Evolutionary conservation across 2,113 vertebrate genomes (phyloP).

Genomic region (Tetrao urogallus): DNA sequence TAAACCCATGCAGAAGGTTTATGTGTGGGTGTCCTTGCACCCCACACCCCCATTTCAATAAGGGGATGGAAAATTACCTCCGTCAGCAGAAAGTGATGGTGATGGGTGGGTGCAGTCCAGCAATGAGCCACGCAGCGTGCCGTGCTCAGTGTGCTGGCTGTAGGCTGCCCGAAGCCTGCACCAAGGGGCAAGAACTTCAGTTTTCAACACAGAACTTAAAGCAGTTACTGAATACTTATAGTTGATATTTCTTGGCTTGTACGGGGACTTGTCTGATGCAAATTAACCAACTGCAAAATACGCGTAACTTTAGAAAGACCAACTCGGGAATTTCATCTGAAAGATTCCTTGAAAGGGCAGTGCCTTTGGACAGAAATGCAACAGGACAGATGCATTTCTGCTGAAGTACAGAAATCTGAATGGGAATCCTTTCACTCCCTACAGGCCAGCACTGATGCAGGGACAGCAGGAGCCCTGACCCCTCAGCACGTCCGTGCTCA

Average conservation of each 20-base stretch:
- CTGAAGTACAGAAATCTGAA: background rate
- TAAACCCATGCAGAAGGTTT: background rate
- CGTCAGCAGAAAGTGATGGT: background rate
- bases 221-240: background rate
- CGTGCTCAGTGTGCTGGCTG: background rate
- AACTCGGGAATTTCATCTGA: background rate
- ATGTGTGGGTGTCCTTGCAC: background rate
- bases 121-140: fast-evolving
- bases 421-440: slow-evolving; percentile 39
- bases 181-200: background rate
- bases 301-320: background rate
- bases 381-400: background rate
- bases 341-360: background rate
- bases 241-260: background rate
- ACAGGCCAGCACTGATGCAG: slow-evolving; percentile 95
- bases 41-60: background rate
- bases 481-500: slow-evolving; percentile 96
- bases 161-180: background rate
- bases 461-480: slow-evolving; percentile 88
- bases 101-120: background rate
- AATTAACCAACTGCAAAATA: background rate
- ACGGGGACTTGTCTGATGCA: background rate
- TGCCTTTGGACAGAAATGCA: background rate
- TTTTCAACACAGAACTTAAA: background rate
- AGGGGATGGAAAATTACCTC: background rate